Evolutionary conservation across 2,797 vertebrate species (phyloP).

Genomic region (Helostoma temminkii): DNA sequence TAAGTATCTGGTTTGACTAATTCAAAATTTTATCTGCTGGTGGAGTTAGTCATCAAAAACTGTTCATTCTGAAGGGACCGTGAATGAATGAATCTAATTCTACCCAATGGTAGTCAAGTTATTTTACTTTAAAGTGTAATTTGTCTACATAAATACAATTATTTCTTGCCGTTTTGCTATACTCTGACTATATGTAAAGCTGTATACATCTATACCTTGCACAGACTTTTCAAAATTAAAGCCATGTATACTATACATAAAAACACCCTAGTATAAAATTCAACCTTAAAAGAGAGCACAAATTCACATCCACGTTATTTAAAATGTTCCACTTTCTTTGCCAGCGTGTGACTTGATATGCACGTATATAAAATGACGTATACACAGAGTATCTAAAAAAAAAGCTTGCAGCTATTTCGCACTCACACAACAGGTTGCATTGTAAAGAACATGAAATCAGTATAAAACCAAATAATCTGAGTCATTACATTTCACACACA

Average conservation of each 20-base stretch:
- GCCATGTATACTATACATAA: conserved; percentile 45
- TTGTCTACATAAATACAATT: not conserved
- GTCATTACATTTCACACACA: conserved; percentile 43
- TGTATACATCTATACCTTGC: conserved; percentile 32
- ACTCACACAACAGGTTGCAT: conserved; percentile 37
- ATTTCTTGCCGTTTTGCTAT: conserved; percentile 4
- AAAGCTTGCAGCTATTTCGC: conserved; percentile 34
- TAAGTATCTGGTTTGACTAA: not conserved
- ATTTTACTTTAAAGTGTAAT: conserved; percentile 1
- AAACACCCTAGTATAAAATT: conserved; percentile 62
- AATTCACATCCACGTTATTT: conserved; percentile 72
- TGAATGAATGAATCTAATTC: not conserved
- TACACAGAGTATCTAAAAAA: conserved; percentile 50
- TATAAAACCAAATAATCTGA: conserved; percentile 44
- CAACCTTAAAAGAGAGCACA: conserved; percentile 65
- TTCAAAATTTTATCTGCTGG: not conserved
- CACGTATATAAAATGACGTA: conserved; percentile 45
- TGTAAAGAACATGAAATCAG: conserved; percentile 53
- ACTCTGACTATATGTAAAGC: conserved; percentile 29
- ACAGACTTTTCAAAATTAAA: conserved; percentile 47
- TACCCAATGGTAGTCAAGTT: not conserved
- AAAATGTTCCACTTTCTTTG: conserved; percentile 43
- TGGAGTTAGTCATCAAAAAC: not conserved
- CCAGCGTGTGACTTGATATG: conserved; percentile 37
- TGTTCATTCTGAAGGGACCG: not conserved